phyloP scores from a whole-genome alignment of 2,888 invertebrate species.

The Teleogryllus oceanicus region DNA sequence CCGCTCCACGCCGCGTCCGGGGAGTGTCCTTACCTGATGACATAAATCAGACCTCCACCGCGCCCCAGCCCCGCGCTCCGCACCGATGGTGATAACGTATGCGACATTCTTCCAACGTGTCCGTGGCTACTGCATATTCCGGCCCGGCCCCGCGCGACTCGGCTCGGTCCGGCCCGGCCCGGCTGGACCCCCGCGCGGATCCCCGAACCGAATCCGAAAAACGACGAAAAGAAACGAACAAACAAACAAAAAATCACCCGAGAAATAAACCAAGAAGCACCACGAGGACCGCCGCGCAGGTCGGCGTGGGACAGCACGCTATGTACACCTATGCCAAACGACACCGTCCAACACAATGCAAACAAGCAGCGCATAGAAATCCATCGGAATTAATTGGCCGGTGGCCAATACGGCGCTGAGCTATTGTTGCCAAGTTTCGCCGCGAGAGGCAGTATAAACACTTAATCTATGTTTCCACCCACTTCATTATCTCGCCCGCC shows the following conservation, averaged over 20 bases:
- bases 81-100: constrained; percentile 9
- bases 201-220: neutral
- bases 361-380: constrained; percentile 18
- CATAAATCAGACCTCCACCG: neutral
- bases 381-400: constrained; percentile 18
- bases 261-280: neutral
- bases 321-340: constrained; percentile 8
- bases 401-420: neutral
- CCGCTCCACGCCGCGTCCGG: neutral
- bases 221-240: neutral
- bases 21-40: constrained; percentile 18
- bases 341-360: constrained; percentile 1
- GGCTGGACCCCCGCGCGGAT: neutral
- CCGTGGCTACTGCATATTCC: neutral
- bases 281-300: neutral
- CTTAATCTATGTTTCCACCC: constrained; percentile 6
- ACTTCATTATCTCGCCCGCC: neutral
- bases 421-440: constrained; percentile 9
- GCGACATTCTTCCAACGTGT: constrained; percentile 6
- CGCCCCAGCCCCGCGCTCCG: neutral
- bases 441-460: neutral
- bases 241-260: neutral
- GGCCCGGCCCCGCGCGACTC: neutral
- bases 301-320: neutral
- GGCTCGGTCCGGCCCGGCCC: too few relatives aligned